These are phyloP conservation scores for Brachyhypopomus occidentalis DNA, from an alignment of 2,113 vertebrate species.

Conservation along the genomic window DNA sequence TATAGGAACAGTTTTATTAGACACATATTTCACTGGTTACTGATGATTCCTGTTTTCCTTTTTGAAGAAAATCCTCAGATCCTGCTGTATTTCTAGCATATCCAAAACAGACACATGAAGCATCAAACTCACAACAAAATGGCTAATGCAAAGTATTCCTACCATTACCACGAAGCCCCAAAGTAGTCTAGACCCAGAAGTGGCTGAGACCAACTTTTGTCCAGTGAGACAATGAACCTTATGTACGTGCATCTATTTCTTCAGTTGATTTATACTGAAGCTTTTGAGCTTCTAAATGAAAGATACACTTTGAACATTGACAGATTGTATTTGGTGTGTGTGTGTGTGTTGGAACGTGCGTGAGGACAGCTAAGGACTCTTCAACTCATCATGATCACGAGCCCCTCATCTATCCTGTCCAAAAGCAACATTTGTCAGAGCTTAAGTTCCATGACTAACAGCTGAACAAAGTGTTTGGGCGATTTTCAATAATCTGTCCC, in stretches of 20 bases:
- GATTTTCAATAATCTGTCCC: conserved; percentile 44
- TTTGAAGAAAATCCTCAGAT: too few relatives aligned
- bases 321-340: conserved; percentile 8
- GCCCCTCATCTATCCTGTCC: conserved; percentile 15
- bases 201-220: not conserved
- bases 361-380: conserved; percentile 35
- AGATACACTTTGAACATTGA: conserved; percentile 14
- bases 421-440: conserved; percentile 53
- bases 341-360: conserved; percentile 4
- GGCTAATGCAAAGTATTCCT: too few relatives aligned
- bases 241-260: not conserved
- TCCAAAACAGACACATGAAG: too few relatives aligned
- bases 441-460: conserved; percentile 50
- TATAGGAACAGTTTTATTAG: too few relatives aligned
- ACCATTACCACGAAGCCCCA: too few relatives aligned
- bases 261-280: not conserved
- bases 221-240: not conserved
- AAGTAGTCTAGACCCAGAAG: too few relatives aligned
- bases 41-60: too few relatives aligned
- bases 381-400: conserved; percentile 26
- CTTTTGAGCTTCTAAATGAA: not conserved
- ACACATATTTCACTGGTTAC: too few relatives aligned
- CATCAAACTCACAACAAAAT: too few relatives aligned
- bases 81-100: too few relatives aligned
- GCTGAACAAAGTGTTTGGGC: conserved; percentile 55